A percentile compares a stretch with the other conserved stretches of the same genome.
These are phyloP conservation scores for Scatophagus argus DNA, from an alignment of 2,113 vertebrate genomes.

Conservation along the genomic window DNA sequence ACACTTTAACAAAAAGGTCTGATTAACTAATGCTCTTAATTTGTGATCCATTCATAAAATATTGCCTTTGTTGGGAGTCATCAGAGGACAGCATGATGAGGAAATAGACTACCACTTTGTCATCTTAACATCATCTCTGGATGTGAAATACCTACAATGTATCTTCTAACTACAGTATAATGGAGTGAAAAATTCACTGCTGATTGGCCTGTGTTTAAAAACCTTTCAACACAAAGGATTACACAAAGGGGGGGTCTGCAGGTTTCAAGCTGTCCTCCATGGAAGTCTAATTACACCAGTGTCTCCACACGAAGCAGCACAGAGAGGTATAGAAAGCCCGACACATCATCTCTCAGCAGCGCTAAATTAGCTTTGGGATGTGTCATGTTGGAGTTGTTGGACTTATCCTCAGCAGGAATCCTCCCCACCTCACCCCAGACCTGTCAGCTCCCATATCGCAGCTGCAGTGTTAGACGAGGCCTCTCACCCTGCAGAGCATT, in stretches of 20 bases:
- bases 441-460: slow-evolving; percentile 80
- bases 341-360: slow-evolving; percentile 67
- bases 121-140: neutral
- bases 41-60: slow-evolving; percentile 28
- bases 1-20: slow-evolving; percentile 14
- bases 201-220: slow-evolving; percentile 56
- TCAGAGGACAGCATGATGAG: neutral
- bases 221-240: slow-evolving; percentile 49
- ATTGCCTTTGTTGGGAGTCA: neutral
- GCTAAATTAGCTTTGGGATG: slow-evolving; percentile 82
- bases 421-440: slow-evolving; percentile 12
- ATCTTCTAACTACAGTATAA: slow-evolving; percentile 15
- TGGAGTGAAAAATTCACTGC: slow-evolving; percentile 36
- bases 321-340: slow-evolving; percentile 46
- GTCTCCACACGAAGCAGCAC: slow-evolving; percentile 50
- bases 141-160: slow-evolving; percentile 2
- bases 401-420: slow-evolving; percentile 66
- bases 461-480: slow-evolving; percentile 69
- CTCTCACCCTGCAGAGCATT: slow-evolving; percentile 57
- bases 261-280: slow-evolving; percentile 35
- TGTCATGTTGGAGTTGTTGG: slow-evolving; percentile 77
- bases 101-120: neutral
- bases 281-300: slow-evolving; percentile 66
- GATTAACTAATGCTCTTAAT: slow-evolving; percentile 41
- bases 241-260: neutral